Evolutionary conservation across 2,888 invertebrate species (phyloP), one percentile per base, ranked within the genome.

Genomic region (Acronicta aceris): DNA sequence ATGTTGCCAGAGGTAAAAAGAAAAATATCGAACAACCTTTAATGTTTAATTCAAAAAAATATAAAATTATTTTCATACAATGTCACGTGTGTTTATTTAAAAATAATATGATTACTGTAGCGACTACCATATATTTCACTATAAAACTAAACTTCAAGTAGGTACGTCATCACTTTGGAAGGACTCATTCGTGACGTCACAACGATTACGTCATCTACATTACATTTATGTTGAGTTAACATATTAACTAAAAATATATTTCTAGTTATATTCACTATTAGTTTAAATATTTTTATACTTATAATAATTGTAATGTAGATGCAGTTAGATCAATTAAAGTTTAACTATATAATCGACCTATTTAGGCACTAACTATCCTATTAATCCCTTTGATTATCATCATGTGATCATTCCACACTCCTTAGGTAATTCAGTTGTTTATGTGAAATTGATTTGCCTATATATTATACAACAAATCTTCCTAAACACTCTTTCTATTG

Each of bases 321-420:
- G 57, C 25, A 57, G 43, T 46, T 62, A 57, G 63, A 69, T 55
- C 47, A 59, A 57, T 65, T 50, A 46, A 57, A 57, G 70, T 69
- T 70, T 43, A 56, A 65, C 58, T 47, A 70, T 63, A 55, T 60
- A 59, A 73, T 65, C 72, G 43, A 71, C 41, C 59, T 67, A 67
- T 57, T 47, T 71, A 76, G 71, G 74, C 72, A 80, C 76, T 76
- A 79, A 71, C 65, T 71, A 76, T 62, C 30, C 63, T 65, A 67
- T 27, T 72, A 65, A 67, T 64, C 59, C 59, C 49, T 17, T 61
- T 66, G 30, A 63, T 60, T 66, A 56, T 46, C 58, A 62, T 61
- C 56, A 40, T 53, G 58, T 65, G 71, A 61, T 49, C 71, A 17
- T 50, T 16, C 13, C 15, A 16, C 42, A 13, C 41, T 41, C 42